A percentile compares a stretch with the other conserved stretches of the same genome.
phyloP scores from a whole-genome alignment of 2,797 vertebrate species.

The Spizella passerina region DNA sequence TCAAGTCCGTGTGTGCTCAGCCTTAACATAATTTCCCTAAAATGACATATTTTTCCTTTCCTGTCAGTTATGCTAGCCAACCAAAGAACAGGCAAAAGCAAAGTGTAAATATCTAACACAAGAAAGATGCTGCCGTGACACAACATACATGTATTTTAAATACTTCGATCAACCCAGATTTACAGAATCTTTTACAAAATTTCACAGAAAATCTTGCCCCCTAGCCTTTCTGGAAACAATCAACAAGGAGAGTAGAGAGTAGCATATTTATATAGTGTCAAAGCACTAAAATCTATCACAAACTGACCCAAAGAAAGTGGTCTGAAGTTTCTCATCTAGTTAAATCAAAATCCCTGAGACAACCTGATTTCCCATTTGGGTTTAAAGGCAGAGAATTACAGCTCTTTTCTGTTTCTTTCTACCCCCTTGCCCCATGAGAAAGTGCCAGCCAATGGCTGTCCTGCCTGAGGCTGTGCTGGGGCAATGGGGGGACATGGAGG shows the following conservation, averaged over 20 bases:
- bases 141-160: background rate
- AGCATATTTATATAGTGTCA: background rate
- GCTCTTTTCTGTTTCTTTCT: background rate
- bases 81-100: background rate
- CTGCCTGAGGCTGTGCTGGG: background rate
- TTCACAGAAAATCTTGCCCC: background rate
- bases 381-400: background rate
- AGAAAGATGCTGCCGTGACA: background rate
- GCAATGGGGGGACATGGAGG: fast-evolving
- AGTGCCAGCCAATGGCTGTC: background rate
- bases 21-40: background rate
- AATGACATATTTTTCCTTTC: background rate
- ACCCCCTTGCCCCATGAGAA: fast-evolving
- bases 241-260: background rate
- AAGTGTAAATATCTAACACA: background rate
- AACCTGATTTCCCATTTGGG: background rate
- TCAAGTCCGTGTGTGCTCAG: background rate
- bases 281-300: background rate
- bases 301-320: background rate
- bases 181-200: background rate
- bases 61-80: background rate
- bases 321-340: background rate
- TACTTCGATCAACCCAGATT: background rate
- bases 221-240: background rate
- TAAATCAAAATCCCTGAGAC: background rate